Base-by-base conservation (phyloP, 2,888 invertebrate genomes). In the Phorcus lineatus region DNA sequence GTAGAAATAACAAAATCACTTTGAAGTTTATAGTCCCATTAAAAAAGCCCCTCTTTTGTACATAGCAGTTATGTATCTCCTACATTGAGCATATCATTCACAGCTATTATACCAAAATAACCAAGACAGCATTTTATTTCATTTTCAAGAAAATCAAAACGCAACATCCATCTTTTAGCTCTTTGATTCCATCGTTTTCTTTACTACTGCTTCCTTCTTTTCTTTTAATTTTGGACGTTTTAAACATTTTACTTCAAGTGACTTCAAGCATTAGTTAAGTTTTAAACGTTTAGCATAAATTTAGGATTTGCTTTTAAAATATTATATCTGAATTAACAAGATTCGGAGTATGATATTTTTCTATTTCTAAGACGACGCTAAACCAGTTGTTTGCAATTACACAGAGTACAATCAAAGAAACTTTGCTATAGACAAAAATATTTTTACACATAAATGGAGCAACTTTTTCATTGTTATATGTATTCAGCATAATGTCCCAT, bases 91-190 rank as follows among this genome's bases (percentile, higher is more conserved):
- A 62, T 62, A 28, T 47, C 28, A 28, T 62, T 31, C 24, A 62
- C 24, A 62, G 62, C 62, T 62, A 62, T 24, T n/a, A 24, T 22
- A 62, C 62, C 62, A 62, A 62, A 22, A 62, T 62, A 62, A 62
- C 62, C 62, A 62, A 62, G 62, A 62, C 62, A 62, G 62, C 62
- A 62, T 62, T 62, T 57, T 28, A 62, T 62, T 62, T 57, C 28
- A 24, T 62, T 24, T 62, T 62, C 62, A 17, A 28, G 24, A 62
- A 28, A 28, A 28, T 57, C 28, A 62, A 17, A 28, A 62, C 62
- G 24, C 28, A 28, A 28, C 17, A 22, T 24, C 28, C 28, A 28
- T 24, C 24, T 28, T 62, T 62, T 24, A 28, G 36, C 36, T 13
- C 16, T 16, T 62, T 28, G 28, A 62, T 62, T 62, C 16, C 16